phyloP scores from a whole-genome alignment of 2,113 vertebrate species.

The Trachemys scripta region DNA sequence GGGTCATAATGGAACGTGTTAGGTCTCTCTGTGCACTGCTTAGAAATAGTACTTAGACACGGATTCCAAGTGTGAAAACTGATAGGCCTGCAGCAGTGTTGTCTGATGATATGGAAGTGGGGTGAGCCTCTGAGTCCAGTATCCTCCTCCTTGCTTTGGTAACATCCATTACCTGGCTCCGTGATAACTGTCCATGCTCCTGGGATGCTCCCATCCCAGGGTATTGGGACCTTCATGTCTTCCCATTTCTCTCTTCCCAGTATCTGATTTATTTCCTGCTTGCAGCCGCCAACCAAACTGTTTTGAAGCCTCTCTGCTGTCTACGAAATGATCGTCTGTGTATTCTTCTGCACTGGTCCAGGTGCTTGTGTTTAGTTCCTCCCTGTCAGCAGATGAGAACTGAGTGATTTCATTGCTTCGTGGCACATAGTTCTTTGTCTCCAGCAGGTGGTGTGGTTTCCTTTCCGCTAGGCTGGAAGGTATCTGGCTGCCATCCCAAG shows the following conservation, averaged over 20 bases:
- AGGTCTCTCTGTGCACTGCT: neutral
- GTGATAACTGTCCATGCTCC: neutral
- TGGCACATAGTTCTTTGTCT: neutral
- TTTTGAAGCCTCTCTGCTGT: neutral
- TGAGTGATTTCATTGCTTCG: neutral
- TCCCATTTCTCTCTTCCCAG: neutral
- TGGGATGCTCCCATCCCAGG: neutral
- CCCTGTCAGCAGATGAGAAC: neutral
- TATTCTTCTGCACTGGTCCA: neutral
- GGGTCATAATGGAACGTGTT: neutral
- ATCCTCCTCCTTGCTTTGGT: neutral
- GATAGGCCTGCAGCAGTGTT: neutral
- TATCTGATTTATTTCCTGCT: neutral
- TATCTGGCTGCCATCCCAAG: neutral
- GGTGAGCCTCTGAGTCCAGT: neutral
- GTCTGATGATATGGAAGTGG: neutral
- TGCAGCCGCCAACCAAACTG: neutral
- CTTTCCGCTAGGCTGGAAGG: neutral
- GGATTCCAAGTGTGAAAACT: neutral
- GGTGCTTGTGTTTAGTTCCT: neutral
- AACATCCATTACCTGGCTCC: neutral
- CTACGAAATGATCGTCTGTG: too few species aligned
- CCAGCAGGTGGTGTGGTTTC: neutral
- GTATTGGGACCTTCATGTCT: neutral
- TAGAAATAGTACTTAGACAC: neutral